Evolutionary conservation across 2,888 invertebrate genomes (phyloP), one percentile per base, ranked within the genome.

Genomic region (Parnassius glacialis): DNA sequence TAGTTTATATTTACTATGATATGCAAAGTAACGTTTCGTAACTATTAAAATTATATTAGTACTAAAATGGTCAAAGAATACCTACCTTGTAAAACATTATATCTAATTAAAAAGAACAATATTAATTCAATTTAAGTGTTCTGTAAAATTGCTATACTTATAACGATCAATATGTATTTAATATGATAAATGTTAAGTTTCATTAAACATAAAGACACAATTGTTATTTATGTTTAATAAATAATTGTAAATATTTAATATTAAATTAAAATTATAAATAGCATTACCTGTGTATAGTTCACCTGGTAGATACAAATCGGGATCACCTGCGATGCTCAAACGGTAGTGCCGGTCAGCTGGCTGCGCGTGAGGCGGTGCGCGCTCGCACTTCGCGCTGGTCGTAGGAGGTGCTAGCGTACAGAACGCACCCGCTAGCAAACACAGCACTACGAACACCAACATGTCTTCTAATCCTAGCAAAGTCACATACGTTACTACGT

Each of bases 301-400:
- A 67, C 95, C 95, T 0, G 96, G 95, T n/a, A 95, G 91, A 75
- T 96, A 97, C 70, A 94, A 92, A 64, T 94, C 94, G 0, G 95
- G 94, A 70, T 94, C 94, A n/a, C 96, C 95, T 45, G 94, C 94
- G 63, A 96, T 92, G 66, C 93, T 92, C 67, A 97, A 93, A 68
- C 92, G 92, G 84, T 95, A 97, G 66, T 94, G 93, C 55, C 94
- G 93, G 74, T 96, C 95, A 0, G 95, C 94, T 0, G 93, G 92
- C 78, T 85, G 84, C 50, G 90, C 85, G 68, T 86, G 80, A 42
- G 79, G 70, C 41, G 89, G 85, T 1, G 88, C 85, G 9, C 78
- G 80, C 59, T 82, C 83, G 66, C 90, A 90, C 13, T 65, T 52
- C 13, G 64, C 20, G 20, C 20, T 20, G 20, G 20, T 51, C 2